Conservation (phyloP, 2,113 vertebrate genomes). For the human region DNA sequence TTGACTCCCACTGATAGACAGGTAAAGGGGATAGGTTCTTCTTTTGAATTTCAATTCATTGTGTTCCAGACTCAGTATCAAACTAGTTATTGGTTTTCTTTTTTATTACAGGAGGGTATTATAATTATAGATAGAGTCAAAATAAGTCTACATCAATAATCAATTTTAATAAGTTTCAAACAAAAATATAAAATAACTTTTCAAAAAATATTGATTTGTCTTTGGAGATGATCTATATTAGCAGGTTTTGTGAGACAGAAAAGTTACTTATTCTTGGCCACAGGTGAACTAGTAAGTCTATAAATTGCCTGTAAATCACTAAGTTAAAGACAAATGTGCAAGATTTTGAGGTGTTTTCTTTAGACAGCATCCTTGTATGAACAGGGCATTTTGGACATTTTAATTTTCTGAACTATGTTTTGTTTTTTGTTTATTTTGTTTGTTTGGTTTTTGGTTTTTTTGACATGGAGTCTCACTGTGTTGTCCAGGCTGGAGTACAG, state of each 20-base stretch:
- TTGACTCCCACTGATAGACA: neutral
- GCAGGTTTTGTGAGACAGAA: neutral
- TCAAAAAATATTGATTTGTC: neutral
- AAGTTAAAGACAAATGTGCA: neutral
- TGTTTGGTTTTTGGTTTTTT: too few species aligned
- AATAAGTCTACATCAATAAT: neutral
- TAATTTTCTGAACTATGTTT: neutral
- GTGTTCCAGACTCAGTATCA: neutral
- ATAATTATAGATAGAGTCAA: neutral
- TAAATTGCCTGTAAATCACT: neutral
- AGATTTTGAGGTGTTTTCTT: neutral
- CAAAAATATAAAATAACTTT: neutral
- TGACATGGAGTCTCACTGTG: too few species aligned
- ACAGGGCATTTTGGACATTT: neutral
- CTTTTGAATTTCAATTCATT: neutral
- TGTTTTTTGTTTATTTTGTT: too few species aligned
- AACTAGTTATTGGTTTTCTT: neutral
- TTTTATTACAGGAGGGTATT: neutral
- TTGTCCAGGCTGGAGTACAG: too few species aligned
- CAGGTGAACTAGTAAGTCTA: neutral
- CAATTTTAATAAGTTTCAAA: neutral
- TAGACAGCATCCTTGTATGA: neutral
- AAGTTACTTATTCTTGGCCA: neutral
- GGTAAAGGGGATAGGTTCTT: neutral
- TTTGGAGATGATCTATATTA: neutral